Evolutionary conservation across 2,113 vertebrate genomes (phyloP).

Genomic region (Xiphophorus couchianus): DNA sequence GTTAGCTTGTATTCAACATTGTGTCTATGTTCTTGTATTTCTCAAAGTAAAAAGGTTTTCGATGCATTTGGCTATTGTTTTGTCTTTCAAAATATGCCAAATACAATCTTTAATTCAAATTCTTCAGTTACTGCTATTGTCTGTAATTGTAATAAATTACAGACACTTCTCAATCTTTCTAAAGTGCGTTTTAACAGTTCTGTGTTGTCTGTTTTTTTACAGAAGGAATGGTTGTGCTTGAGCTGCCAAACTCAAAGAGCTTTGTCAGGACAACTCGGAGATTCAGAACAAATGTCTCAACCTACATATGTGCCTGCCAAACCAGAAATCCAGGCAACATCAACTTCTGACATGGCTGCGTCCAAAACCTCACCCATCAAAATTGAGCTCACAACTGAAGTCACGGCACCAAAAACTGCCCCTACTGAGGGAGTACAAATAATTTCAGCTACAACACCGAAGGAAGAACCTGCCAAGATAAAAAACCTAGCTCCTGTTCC

Average conservation of each 20-base stretch:
- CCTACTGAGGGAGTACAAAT: constrained; percentile 59
- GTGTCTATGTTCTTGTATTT: too few species aligned
- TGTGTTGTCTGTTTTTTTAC: constrained; percentile 31
- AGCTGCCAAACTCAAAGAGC: constrained; percentile 95
- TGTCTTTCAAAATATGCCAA: not conserved
- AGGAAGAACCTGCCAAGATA: constrained; percentile 26
- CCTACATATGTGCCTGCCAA: constrained; percentile 58
- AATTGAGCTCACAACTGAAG: constrained; percentile 16
- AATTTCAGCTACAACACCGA: constrained; percentile 19
- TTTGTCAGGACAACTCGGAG: constrained; percentile 87
- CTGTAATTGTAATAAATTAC: not conserved
- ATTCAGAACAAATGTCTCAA: constrained; percentile 79
- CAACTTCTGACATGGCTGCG: constrained; percentile 31
- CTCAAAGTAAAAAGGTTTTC: too few species aligned
- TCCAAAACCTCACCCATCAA: constrained; percentile 18
- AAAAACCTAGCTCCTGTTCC: constrained; percentile 7
- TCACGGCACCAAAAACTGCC: constrained; percentile 27
- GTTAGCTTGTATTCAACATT: too few species aligned
- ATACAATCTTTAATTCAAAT: not conserved
- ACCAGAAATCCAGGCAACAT: constrained; percentile 36
- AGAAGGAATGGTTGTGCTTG: constrained; percentile 98
- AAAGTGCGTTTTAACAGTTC: constrained; percentile 3
- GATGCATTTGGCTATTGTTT: too few species aligned
- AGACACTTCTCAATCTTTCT: not conserved
- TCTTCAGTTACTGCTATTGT: not conserved